Base-by-base conservation (phyloP, 2,797 vertebrate species). In the Microcaecilia unicolor region DNA sequence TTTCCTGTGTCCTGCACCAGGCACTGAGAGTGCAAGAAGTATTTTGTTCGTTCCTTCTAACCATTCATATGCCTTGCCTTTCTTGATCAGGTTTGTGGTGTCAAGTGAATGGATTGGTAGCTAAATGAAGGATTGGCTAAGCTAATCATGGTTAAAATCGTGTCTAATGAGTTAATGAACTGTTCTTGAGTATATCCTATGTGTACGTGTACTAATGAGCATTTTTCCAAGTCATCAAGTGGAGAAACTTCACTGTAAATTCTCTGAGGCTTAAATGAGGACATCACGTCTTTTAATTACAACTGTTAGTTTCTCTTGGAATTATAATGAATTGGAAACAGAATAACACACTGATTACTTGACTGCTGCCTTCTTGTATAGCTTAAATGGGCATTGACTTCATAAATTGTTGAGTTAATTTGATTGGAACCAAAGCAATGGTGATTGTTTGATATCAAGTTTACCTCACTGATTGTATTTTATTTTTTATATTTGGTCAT, bases 101-200 rank as follows among this genome's bases (percentile, higher is more conserved):
- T 65, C 58, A 60, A 50, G 53, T 68, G 48, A 60, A 58, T 47
- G 63, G 59, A 54, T 61, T 67, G 61, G 57, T 66, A 47, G 49
- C 45, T 67, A 59, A 64, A 60, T 64, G 51, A 57, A 62, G 61
- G 64, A 64, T 64, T 64, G 64, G 56, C 45, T 21, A 51, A 58
- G 14, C 35, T 74, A 64, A 74, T 72, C 61, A 62, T 48, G 55
- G 49, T 39, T 41, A 51, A 55, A 72, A 64, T 61, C 47, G 49
- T 61, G 48, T 67, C 63, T 72, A 74, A 70, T 66, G 63, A 66
- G 64, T 61, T 74, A 61, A 62, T 67, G 62, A 70, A 51, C 51
- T 64, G 44, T 51, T 69, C 58, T 57, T 66, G 57, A 31, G 51
- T 57, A 51, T 32, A 62, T 51, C 39, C 45, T 65, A 15, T 61